These are phyloP conservation scores for Synergus japonicus DNA, from an alignment of 2,888 invertebrate genomes.

Conservation along the genomic window DNA sequence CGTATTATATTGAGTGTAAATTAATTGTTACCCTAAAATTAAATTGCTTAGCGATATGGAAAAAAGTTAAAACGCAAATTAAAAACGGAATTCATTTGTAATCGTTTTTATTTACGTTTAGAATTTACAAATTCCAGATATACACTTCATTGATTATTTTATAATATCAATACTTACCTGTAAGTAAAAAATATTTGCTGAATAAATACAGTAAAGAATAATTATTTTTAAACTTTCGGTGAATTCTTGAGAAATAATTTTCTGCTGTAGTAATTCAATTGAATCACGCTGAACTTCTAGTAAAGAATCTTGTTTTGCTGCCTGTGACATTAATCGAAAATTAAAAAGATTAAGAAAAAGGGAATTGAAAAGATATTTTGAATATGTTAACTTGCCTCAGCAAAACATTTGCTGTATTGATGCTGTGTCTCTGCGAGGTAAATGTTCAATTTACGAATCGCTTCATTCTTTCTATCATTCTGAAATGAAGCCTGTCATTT, in stretches of 20 bases:
- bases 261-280: conserved; percentile 64
- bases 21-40: not conserved
- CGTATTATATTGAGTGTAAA: not conserved
- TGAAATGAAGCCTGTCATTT: conserved; percentile 60
- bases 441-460: conserved; percentile 64
- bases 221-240: conserved; percentile 59
- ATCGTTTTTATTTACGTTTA: not conserved
- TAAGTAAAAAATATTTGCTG: conserved; percentile 64
- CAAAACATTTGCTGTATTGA: conserved; percentile 71
- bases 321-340: conserved; percentile 59
- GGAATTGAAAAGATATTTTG: conserved; percentile 12
- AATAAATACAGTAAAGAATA: conserved; percentile 66
- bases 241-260: conserved; percentile 62
- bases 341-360: conserved; percentile 30
- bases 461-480: conserved; percentile 64
- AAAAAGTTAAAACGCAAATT: not conserved
- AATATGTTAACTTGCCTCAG: conserved; percentile 63
- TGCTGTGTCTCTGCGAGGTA: conserved; percentile 67
- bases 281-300: conserved; percentile 70
- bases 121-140: not conserved
- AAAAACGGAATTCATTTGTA: not conserved
- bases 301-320: conserved; percentile 68
- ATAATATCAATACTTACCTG: conserved; percentile 63
- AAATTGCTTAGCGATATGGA: not conserved
- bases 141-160: not conserved